phyloP scores from a whole-genome alignment of 2,113 vertebrate species.

The Athene cunicularia region DNA sequence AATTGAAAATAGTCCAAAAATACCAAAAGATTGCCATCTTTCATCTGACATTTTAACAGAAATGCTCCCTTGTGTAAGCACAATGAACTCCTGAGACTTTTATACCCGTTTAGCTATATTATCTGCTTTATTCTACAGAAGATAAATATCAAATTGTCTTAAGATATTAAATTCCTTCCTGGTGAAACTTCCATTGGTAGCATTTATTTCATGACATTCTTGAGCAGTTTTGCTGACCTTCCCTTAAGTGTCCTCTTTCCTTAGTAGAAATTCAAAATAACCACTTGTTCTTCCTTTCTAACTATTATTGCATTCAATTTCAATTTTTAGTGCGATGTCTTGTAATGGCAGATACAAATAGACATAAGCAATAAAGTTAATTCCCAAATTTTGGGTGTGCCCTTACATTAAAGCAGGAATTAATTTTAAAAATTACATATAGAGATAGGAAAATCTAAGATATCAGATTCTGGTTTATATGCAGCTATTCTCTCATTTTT shows the following conservation, averaged over 20 bases:
- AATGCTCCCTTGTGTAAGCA: background rate
- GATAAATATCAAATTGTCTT: background rate
- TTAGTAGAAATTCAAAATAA: background rate
- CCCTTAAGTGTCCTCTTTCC: background rate
- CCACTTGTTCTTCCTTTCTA: background rate
- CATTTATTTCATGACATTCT: background rate
- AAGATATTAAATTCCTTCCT: background rate
- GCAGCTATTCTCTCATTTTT: background rate
- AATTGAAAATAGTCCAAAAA: background rate
- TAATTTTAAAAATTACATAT: fast-evolving
- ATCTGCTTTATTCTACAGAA: background rate
- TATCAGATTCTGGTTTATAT: background rate
- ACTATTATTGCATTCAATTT: background rate
- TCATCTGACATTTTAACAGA: background rate
- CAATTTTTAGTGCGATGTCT: background rate
- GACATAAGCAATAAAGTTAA: background rate
- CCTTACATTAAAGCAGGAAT: background rate
- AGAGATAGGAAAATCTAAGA: background rate
- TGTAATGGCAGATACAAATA: background rate
- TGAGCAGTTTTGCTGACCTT: background rate
- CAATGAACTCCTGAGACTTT: background rate
- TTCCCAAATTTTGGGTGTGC: background rate
- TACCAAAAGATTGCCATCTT: background rate
- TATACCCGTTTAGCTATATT: background rate
- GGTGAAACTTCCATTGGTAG: background rate